Base-by-base conservation (phyloP, 2,888 invertebrate genomes). In the Prosapia bicincta region DNA sequence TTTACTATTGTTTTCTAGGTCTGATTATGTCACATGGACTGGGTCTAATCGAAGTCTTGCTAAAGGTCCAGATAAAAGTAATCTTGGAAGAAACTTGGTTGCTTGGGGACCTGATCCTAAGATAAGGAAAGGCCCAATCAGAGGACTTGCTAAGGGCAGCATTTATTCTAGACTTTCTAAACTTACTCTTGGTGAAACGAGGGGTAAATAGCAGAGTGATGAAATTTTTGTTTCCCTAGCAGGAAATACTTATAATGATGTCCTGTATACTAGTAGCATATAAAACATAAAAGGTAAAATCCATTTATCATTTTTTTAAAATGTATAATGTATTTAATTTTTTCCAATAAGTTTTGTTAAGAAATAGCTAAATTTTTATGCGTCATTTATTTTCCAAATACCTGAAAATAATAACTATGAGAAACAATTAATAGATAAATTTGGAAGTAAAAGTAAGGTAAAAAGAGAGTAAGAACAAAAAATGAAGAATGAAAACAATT, bases 11-110 rank as follows among this genome's bases (percentile, higher is more conserved):
- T 78, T 77, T 78, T 75, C 82, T 85, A 95, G 94, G 76, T 90
- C 90, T 78, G 94, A 95, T 82, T 95, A 95, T 83, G 88, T 94
- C 70, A 90, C 93, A 3, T 95, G 95, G 94, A 91, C 92, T 79
- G 95, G 95, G 0, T 91, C 94, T 0, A 92, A 94, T 84, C 84
- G 85, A 26, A 90, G 89, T 0, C 84, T 86, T n/a, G 86, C 88
- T 0, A 85, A 86, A 73, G 92, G 93, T 0, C 86, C 90, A 1
- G 87, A 91, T 79, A 83, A 86, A 30, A 85, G 86, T 71, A 81
- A 85, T 54, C 82, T 82, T 66, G 83, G 74, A 69, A 78, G 79
- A 23, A 74, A 78, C 32, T 82, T 78, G 72, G 85, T 88, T 66
- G 88, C 93, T 0, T 87, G 88, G 76, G 95, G 94, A 0, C 88